Evolutionary conservation across 2,797 vertebrate species (phyloP), one percentile per base, ranked within the genome.

Genomic region (Serranus cabrilla): DNA sequence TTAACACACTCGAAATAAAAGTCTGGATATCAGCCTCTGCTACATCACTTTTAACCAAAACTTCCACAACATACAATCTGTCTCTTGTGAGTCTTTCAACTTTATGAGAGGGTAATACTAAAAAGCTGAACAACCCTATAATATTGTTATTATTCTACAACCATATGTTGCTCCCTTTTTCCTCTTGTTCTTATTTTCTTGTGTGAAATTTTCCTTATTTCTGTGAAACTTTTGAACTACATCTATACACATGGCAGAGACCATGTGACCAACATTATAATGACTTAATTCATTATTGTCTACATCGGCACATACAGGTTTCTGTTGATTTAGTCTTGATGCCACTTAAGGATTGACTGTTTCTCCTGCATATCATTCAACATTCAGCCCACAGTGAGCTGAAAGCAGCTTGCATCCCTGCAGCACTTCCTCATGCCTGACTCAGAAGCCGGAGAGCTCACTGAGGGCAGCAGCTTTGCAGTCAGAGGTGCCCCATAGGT

Each of bases 401-500:
- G 37, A 52, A n/a, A 59, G 49, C 37, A 47, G 57, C 42, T 39
- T 2, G 3, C 31, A 39, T 57, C 42, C 27, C 55, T 67, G 76
- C 73, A 80, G 66, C 57, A 71, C 18, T 50, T 60, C 51, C 50
- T 60, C 16, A 1, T 31, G 60, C 61, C 59, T 82, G 78, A 82
- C 56, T 65, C 57, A 50, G 72, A 69, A 81, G 62, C 68, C 77
- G 81, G 46, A 60, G 43, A 61, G 76, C 80, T 70, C 10, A 61
- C 34, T 13, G 55, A 75, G 66, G 59, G 64, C 72, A 83, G 62
- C 55, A 34, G 64, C 46, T 46, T 34, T 72, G 46, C 74, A 57
- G 62, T 70, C 51, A 62, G 39, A 46, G 76, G 71, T 51, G 56
- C 1, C 86, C 93, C 66, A 87, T 85, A 93, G 93, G 88, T 87